Conservation (phyloP, 2,113 vertebrate species). For the Oceanites oceanicus region DNA sequence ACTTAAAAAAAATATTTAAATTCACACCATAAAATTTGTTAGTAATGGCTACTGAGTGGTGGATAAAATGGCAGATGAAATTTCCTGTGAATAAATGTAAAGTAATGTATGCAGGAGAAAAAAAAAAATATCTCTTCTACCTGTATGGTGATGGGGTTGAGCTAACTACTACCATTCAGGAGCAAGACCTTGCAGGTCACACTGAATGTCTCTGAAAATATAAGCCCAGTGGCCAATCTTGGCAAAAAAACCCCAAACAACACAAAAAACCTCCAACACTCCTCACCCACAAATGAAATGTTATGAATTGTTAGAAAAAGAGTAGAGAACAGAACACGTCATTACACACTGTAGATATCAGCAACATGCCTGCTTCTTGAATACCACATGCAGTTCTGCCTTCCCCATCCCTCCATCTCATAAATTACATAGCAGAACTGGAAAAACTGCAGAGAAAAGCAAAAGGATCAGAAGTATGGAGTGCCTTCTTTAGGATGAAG, state of each 20-base stretch:
- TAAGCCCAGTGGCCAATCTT: background rate
- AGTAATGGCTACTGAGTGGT: background rate
- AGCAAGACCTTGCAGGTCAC: background rate
- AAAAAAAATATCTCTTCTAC: background rate
- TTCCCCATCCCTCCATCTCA: slow-evolving; percentile 24
- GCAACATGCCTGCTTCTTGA: background rate
- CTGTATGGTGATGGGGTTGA: background rate
- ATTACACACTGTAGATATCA: background rate
- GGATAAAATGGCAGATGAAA: background rate
- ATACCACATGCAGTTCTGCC: background rate
- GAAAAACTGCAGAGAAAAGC: slow-evolving; percentile 31
- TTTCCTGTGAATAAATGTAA: background rate
- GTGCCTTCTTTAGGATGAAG: background rate
- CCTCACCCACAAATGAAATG: background rate
- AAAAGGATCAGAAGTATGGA: background rate
- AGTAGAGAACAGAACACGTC: background rate
- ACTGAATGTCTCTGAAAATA: background rate
- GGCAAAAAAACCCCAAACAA: background rate
- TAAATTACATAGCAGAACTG: slow-evolving; percentile 13
- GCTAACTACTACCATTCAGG: background rate
- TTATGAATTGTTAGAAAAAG: background rate
- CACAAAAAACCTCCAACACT: background rate
- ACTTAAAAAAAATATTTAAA: background rate
- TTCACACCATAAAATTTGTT: background rate
- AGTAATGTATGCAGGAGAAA: fast-evolving